Percentiles rank a stretch among this genome's conserved stretches.
These are phyloP conservation scores for Gymnopithys bicolor DNA, from an alignment of 2,797 vertebrate species.

Conservation along the genomic window DNA sequence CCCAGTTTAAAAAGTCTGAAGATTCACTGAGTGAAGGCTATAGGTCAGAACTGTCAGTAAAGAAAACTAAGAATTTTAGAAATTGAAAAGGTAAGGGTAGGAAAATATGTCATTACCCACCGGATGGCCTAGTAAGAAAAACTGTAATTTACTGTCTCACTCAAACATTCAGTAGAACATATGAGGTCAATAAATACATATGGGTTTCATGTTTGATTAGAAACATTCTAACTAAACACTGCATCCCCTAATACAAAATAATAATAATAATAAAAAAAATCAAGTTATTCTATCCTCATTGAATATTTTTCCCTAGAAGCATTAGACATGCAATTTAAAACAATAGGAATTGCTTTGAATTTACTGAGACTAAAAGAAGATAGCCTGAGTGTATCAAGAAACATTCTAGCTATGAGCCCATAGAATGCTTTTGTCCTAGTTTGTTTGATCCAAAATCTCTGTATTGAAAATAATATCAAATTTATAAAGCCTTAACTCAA, in stretches of 20 bases:
- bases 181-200: background rate
- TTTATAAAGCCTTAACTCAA: background rate
- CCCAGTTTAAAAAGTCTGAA: background rate
- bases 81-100: background rate
- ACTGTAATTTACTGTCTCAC: background rate
- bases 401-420: background rate
- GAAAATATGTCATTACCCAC: background rate
- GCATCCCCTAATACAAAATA: background rate
- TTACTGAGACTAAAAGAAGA: background rate
- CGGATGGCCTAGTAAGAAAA: background rate
- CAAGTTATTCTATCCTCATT: background rate
- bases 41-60: background rate
- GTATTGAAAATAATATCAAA: background rate
- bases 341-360: background rate
- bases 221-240: background rate
- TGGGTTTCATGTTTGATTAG: background rate
- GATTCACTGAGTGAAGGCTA: background rate
- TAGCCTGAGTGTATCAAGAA: background rate
- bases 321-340: background rate
- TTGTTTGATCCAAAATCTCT: background rate
- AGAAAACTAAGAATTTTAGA: background rate
- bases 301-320: background rate
- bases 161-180: rapidly evolving
- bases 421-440: background rate
- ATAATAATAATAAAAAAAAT: background rate